phyloP scores from a whole-genome alignment of 2,888 invertebrate species.

The Ennomos erosarius region DNA sequence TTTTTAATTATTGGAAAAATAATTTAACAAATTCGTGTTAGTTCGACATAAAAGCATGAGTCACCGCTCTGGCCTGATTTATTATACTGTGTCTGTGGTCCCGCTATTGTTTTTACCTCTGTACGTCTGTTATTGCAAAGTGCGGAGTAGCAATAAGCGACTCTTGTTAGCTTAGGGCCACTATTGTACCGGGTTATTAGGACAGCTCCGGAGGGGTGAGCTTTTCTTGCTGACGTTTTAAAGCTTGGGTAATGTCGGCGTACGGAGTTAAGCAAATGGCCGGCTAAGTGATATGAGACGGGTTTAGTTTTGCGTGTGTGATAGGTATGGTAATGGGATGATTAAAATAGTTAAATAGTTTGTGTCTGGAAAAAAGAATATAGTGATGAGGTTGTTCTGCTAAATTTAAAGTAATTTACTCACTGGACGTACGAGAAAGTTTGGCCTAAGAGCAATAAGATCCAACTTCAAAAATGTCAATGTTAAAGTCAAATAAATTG shows the following conservation, averaged over 20 bases:
- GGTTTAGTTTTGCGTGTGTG: slow-evolving; percentile 8
- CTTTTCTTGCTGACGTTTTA: slow-evolving; percentile 51
- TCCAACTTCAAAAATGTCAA: too few species aligned
- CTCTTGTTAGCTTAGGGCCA: slow-evolving; percentile 75
- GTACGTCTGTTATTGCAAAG: slow-evolving; percentile 68
- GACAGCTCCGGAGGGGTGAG: slow-evolving; percentile 64
- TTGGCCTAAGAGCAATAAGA: too few species aligned
- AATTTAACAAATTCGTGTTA: background rate
- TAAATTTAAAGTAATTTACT: too few species aligned
- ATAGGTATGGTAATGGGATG: background rate
- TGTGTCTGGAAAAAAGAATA: too few species aligned
- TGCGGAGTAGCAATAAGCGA: slow-evolving; percentile 78
- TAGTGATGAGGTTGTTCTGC: too few species aligned
- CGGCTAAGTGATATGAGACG: slow-evolving; percentile 27
- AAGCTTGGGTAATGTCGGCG: slow-evolving; percentile 31
- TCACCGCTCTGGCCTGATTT: slow-evolving; percentile 14
- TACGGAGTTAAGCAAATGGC: slow-evolving; percentile 22
- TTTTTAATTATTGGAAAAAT: too few species aligned
- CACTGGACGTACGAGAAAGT: too few species aligned
- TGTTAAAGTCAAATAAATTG: too few species aligned
- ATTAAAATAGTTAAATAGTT: too few species aligned
- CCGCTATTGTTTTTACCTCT: slow-evolving; percentile 75
- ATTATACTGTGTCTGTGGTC: slow-evolving; percentile 31
- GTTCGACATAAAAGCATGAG: background rate
- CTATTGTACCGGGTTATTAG: slow-evolving; percentile 79